A percentile compares a stretch with the other conserved stretches of the same genome.
Conservation (phyloP, 2,888 invertebrate species). For the Netelia inedita region DNA sequence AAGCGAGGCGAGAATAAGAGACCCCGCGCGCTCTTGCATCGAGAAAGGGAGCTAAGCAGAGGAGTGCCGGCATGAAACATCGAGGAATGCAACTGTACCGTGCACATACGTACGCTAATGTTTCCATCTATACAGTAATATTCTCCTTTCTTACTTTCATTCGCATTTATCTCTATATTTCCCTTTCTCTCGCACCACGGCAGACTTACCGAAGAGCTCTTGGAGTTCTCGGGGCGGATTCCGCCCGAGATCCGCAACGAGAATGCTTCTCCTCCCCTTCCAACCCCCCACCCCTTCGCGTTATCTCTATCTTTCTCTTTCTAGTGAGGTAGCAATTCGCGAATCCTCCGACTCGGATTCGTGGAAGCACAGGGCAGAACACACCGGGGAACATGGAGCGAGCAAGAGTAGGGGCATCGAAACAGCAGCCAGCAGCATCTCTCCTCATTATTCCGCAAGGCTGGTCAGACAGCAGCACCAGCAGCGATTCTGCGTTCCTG, state of each 20-base stretch:
- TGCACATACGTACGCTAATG: too few species aligned
- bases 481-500: constrained; percentile 37
- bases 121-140: constrained; percentile 42
- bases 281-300: constrained; percentile 44
- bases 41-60: neutral
- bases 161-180: constrained; percentile 30
- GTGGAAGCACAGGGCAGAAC: constrained; percentile 50
- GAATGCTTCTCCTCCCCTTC: constrained; percentile 54
- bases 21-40: neutral
- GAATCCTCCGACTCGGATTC: constrained; percentile 49
- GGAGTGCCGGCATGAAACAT: constrained; percentile 30
- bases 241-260: constrained; percentile 25
- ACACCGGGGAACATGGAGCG: constrained; percentile 9
- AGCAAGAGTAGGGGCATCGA: neutral
- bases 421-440: constrained; percentile 54
- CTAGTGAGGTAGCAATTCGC: constrained; percentile 9
- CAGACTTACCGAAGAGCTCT: constrained; percentile 47
- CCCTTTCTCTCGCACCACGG: constrained; percentile 38
- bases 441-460: constrained; percentile 71
- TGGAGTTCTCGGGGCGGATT: constrained; percentile 55
- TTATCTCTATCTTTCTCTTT: constrained; percentile 2
- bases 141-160: constrained; percentile 42
- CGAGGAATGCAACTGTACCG: too few species aligned
- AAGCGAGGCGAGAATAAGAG: neutral
- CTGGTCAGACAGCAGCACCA: constrained; percentile 56